These are phyloP conservation scores for Eulacestoma nigropectus DNA, from an alignment of 2,113 vertebrate species.

Conservation along the genomic window DNA sequence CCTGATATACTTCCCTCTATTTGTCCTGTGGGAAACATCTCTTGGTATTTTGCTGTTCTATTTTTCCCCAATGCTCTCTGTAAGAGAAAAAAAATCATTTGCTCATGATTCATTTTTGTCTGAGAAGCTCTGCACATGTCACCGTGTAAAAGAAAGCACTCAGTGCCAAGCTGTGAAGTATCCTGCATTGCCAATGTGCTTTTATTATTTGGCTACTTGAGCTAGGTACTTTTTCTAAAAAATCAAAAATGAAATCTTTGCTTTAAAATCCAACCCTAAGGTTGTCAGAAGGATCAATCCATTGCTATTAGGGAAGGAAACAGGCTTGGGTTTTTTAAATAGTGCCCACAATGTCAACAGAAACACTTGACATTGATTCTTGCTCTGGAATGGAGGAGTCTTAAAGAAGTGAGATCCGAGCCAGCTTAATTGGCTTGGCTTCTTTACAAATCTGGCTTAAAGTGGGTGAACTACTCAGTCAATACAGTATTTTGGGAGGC, in stretches of 20 bases:
- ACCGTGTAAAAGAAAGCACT: background rate
- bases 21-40: background rate
- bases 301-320: background rate
- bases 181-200: background rate
- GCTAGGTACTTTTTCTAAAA: background rate
- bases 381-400: background rate
- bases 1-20: background rate
- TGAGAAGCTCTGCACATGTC: constrained; percentile 30
- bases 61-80: background rate
- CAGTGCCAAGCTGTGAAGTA: background rate
- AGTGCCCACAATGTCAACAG: background rate
- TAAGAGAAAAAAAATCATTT: background rate
- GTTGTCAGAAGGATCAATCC: background rate
- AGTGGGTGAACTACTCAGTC: constrained; percentile 27
- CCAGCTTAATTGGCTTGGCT: constrained; percentile 5
- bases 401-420: background rate
- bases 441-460: background rate
- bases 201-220: background rate
- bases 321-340: background rate
- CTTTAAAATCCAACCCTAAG: background rate
- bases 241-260: background rate
- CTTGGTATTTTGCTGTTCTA: background rate
- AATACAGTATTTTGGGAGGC: constrained; percentile 24
- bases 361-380: background rate
- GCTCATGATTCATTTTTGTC: constrained; percentile 21